These are phyloP conservation scores for Agonopterix subpropinquella DNA, from an alignment of 2,888 invertebrate species.

Conservation along the genomic window DNA sequence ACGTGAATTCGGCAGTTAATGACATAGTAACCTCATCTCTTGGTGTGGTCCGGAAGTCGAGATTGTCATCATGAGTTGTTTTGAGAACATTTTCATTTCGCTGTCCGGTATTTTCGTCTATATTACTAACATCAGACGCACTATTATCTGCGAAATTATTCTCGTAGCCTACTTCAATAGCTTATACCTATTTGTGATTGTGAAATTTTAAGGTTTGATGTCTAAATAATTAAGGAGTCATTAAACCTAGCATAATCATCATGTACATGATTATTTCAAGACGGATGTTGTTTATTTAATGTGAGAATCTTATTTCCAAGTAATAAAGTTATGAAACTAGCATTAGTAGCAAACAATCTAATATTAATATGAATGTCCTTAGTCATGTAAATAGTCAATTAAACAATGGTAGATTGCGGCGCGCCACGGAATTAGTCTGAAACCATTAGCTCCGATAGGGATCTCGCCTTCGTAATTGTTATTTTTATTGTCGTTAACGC, in stretches of 20 bases:
- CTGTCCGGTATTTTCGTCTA: conserved; percentile 36
- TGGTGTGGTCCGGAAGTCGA: conserved; percentile 68
- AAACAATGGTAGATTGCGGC: conserved; percentile 31
- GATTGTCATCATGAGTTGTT: conserved; percentile 49
- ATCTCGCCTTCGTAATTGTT: conserved; percentile 46
- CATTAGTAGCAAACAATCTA: conserved; percentile 16
- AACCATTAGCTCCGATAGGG: conserved; percentile 53
- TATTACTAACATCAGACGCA: conserved; percentile 30
- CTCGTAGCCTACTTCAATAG: too few relatives aligned
- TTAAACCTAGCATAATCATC: background rate
- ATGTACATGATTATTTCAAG: background rate
- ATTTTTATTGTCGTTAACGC: conserved; percentile 56
- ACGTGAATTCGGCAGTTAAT: conserved; percentile 40
- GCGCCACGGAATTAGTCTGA: conserved; percentile 44
- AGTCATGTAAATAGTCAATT: conserved; percentile 38
- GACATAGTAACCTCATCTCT: conserved; percentile 33
- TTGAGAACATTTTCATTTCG: conserved; percentile 46
- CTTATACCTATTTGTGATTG: too few relatives aligned
- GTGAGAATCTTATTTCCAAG: background rate
- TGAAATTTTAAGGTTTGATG: too few relatives aligned
- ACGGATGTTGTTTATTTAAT: conserved; percentile 1
- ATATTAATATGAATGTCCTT: conserved; percentile 23
- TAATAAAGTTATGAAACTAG: conserved; percentile 3
- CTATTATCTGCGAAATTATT: too few relatives aligned
- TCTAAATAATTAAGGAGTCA: background rate